Evolutionary conservation across 30 jellyfish, hydroid and myxozoan genomes (phyloP).

Genomic region (Sanderia malayensis): DNA sequence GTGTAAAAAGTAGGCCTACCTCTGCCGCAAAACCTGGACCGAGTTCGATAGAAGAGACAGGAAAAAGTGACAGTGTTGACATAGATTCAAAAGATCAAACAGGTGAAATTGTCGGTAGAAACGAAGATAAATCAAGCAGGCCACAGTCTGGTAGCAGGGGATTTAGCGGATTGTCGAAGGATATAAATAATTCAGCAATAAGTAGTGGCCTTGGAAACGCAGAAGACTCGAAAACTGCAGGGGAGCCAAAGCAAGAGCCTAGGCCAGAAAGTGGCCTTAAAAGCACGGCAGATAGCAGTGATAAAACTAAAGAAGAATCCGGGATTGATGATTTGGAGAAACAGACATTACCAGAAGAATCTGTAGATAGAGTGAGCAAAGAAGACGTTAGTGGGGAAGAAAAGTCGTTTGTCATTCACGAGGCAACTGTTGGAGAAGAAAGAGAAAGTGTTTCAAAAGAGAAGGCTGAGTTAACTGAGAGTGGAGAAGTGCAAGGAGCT

Average conservation of each 20-base stretch:
- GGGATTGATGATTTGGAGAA: neutral
- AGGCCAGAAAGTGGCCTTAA: neutral
- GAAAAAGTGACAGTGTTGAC: neutral
- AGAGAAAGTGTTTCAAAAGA: neutral
- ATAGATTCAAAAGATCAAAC: neutral
- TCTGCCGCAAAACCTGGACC: neutral
- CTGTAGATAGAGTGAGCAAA: neutral
- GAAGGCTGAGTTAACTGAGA: neutral
- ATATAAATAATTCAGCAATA: conserved; percentile 16
- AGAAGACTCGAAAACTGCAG: conserved; percentile 4
- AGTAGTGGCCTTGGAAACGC: conserved; percentile 57
- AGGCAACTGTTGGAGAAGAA: neutral
- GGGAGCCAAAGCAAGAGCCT: neutral
- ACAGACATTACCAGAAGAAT: neutral
- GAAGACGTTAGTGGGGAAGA: neutral
- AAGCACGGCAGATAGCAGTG: neutral
- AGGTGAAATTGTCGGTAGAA: neutral
- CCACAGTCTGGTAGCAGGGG: conserved; percentile 6
- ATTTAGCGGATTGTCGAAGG: neutral
- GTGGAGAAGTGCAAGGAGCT: neutral
- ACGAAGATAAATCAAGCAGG: neutral
- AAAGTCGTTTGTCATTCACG: neutral
- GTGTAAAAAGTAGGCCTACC: neutral
- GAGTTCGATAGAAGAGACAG: neutral
- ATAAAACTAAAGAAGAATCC: neutral